Evolutionary conservation across 2,888 invertebrate species (phyloP), one percentile per base, ranked within the genome.

Genomic region (Lamellibrachia columna): DNA sequence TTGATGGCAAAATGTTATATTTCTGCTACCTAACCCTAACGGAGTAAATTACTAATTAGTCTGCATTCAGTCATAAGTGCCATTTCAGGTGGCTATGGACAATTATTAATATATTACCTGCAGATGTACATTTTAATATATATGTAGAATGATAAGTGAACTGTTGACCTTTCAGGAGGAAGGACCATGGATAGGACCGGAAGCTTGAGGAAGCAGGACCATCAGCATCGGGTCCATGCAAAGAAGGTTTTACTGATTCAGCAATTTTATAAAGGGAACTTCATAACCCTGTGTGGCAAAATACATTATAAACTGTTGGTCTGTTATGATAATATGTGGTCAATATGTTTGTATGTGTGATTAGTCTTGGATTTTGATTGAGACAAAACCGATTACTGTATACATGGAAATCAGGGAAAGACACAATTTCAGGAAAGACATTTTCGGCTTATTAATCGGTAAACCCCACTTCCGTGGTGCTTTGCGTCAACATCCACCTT

Each of bases 201-300:
- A 92, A 93, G 94, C 53, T 91, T 94, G 55, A 58, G 93, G 52
- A 91, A 93, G 58, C 92, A 91, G 60, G 92, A 92, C 9, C 40
- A 53, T 40, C 91, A 91, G 7, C 53, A 52, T 91, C 75, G 55
- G 53, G 15, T 93, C n/a, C 58, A 91, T 15, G 93, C 93, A 28
- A 93, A 92, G 92, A 93, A 93, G 93, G 93, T 93, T 75, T 4
- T 75, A 75, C 22, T 4, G 22, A 75, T 75, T 15, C n/a, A 22
- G 75, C 22, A 22, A 15, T 75, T 75, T 75, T 75, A 75, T 22
- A 75, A 75, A 22, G 75, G 6, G 75, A 75, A 22, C 22, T 4
- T 75, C 22, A 22, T 6, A 75, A 22, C 6, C 75, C 75, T 22
- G 15, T 40, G 40, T 40, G 15, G 7, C 8, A 11, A 58, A 58